Evolutionary conservation across 2,113 vertebrate species (phyloP).

Genomic region (Nerophis lumbriciformis): DNA sequence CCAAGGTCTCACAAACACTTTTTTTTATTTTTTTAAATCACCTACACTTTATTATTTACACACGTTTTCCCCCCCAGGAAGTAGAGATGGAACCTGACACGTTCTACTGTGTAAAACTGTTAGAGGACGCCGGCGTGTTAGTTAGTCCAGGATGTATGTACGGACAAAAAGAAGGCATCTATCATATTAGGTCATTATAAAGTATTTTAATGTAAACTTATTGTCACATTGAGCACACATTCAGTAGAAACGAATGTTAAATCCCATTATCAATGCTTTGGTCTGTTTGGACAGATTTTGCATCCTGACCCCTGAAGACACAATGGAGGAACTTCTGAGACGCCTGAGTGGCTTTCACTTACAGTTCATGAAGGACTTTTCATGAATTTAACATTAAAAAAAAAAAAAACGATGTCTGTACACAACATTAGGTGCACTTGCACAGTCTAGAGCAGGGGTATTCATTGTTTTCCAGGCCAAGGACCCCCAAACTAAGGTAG

Average conservation of each 20-base stretch:
- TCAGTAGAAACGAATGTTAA: not conserved
- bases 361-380: conserved; percentile 61
- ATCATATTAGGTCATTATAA: conserved; percentile 63
- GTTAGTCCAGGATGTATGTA: conserved; percentile 47
- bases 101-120: conserved; percentile 60
- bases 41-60: not conserved
- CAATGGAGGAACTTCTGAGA: conserved; percentile 50
- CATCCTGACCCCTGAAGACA: conserved; percentile 18
- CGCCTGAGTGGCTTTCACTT: conserved; percentile 58
- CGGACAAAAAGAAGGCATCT: conserved; percentile 51
- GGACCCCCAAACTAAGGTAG: no score
- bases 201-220: no score
- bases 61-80: conserved; percentile 42
- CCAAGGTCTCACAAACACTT: conserved; percentile 48
- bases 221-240: no score
- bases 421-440: no score
- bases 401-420: no score
- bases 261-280: no score
- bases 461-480: no score
- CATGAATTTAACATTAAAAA: conserved; percentile 21
- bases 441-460: no score
- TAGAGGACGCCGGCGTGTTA: conserved; percentile 61
- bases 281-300: conserved; percentile 37
- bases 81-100: conserved; percentile 52
- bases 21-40: not conserved